Evolutionary conservation across 2,888 invertebrate genomes (phyloP), one percentile per base, ranked within the genome.

Genomic region (Pemphredon lugubris): DNA sequence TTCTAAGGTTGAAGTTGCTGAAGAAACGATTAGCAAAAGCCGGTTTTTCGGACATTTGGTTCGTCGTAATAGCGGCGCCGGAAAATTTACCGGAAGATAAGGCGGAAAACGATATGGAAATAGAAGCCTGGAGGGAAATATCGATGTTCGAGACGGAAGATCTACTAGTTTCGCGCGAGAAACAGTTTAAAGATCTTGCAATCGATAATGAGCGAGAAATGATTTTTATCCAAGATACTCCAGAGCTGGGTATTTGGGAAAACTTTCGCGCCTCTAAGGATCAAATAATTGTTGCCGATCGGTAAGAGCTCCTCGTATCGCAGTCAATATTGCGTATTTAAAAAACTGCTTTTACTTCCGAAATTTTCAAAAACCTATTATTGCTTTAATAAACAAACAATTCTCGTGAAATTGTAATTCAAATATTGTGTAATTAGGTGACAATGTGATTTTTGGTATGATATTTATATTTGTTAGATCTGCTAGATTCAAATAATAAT

Each of bases 221-320:
- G 7, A 57, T 75, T 7, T 60, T 84, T 7, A 72, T 88, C 47
- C 83, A 81, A 45, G 88, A 88, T 30, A 81, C 34, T 39, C 61
- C 71, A 0, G 68, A 83, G 2, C 67, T 86, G 3, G 61, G 75
- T 5, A 81, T 87, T 9, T 87, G 86, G 86, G 66, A 79, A 14
- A 67, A 71, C 13, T 75, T 88, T 23, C 65, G 72, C 0, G 87
- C 83, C 0, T 82, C 83, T 13, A 83, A 81, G 45, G 84, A 88
- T 63, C 87, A 88, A 71, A 77, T 87, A 18, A 53, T 86, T 37
- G 78, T 87, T 16, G 73, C 87, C 4, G 88, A 88, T 78, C 80
- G 85, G 84, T 87, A 53, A 73, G 74, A 34, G 13, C 14, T 30
- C 16, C 7, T 16, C 1, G 7, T n/a, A n/a, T n/a, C n/a, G n/a